phyloP scores from a whole-genome alignment of 2,797 vertebrate species.

The Clamator glandarius region DNA sequence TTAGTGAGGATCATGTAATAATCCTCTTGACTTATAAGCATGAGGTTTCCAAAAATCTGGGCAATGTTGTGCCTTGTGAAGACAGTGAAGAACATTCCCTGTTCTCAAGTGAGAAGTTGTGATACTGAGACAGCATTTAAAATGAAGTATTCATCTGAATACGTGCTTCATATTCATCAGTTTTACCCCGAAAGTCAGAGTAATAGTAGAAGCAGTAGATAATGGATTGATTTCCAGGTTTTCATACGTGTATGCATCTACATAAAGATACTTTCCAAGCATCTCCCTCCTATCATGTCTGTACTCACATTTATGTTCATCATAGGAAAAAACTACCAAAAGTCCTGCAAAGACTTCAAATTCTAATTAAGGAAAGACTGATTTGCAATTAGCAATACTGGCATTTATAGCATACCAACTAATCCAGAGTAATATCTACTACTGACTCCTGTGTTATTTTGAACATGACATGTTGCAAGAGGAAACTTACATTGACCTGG shows the following conservation, averaged over 20 bases:
- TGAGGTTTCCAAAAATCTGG: neutral
- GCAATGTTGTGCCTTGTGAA: neutral
- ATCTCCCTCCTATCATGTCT: neutral
- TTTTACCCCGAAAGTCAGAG: neutral
- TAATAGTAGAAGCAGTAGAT: neutral
- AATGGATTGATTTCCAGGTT: neutral
- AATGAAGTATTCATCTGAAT: neutral
- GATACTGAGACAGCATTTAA: neutral
- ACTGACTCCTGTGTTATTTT: neutral
- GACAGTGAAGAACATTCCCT: neutral
- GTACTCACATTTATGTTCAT: neutral
- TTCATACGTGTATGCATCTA: neutral
- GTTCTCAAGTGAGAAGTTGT: neutral
- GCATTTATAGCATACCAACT: neutral
- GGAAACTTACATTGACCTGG: neutral
- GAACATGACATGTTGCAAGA: accelerated
- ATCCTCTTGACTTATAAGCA: neutral
- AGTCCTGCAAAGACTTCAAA: neutral
- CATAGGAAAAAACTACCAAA: neutral
- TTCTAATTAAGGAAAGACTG: neutral
- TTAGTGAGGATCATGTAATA: neutral
- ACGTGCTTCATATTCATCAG: neutral
- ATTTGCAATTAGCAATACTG: neutral
- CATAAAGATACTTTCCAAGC: neutral
- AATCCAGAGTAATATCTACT: neutral